Evolutionary conservation across 2,888 invertebrate species (phyloP).

Genomic region (Eulithis testata): DNA sequence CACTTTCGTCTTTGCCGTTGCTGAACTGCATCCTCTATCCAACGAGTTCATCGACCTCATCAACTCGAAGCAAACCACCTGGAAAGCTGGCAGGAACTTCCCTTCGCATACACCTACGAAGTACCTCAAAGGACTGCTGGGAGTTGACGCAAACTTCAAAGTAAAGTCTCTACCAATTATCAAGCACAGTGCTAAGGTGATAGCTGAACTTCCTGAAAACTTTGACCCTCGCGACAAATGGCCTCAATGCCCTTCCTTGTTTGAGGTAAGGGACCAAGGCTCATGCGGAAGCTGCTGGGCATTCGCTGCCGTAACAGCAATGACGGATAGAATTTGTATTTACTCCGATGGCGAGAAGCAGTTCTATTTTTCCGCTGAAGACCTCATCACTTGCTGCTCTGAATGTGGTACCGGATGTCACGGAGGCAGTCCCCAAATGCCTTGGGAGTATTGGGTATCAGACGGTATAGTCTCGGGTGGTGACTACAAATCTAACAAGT

Average conservation of each 20-base stretch:
- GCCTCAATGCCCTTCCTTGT: conserved; percentile 93
- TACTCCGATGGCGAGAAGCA: conserved; percentile 88
- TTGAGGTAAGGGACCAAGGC: conserved; percentile 93
- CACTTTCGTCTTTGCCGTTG: conserved; percentile 51
- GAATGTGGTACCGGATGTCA: conserved; percentile 16
- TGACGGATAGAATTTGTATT: conserved; percentile 93
- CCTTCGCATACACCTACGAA: conserved; percentile 80
- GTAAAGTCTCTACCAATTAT: conserved; percentile 34
- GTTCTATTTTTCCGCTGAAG: conserved; percentile 93
- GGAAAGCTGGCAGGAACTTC: conserved; percentile 93
- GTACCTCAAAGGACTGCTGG: conserved; percentile 84
- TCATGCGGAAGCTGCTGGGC: conserved; percentile 98
- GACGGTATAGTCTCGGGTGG: conserved; percentile 28
- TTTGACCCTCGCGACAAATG: conserved; percentile 93
- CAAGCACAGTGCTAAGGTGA: conserved; percentile 60
- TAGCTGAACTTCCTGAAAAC: conserved; percentile 86
- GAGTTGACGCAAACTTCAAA: conserved; percentile 83
- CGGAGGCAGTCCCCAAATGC: conserved; percentile 7
- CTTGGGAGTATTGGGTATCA: conserved; percentile 20
- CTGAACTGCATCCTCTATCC: conserved; percentile 79
- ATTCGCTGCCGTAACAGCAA: conserved; percentile 86
- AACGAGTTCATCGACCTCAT: conserved; percentile 89
- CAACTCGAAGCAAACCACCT: conserved; percentile 87
- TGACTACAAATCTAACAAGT: conserved; percentile 22
- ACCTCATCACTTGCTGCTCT: conserved; percentile 88